Base-by-base conservation (phyloP, 2,797 vertebrate genomes). In the Mycteria americana region DNA sequence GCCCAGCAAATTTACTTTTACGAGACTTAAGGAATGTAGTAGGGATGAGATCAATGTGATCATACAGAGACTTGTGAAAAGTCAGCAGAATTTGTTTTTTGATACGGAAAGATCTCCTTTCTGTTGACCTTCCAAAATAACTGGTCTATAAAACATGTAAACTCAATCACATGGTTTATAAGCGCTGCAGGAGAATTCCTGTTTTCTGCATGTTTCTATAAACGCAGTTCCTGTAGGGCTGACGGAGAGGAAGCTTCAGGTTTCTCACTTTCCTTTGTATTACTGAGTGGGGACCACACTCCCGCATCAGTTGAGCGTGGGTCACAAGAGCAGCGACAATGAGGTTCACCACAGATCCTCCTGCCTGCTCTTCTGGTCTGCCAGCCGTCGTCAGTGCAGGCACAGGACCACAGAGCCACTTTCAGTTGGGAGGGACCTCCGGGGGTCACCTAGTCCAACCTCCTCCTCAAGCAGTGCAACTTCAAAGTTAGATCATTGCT, bases 231-330 rank as follows among this genome's bases (percentile, higher is more conserved):
- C 59, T 50, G 21, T 28, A 75, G 51, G 62, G 51, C 65, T 90
- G 76, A 68, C 0, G 0, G 62, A 81, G 85, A 93, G 89, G 92
- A 95, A 93, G 73, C 35, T 67, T 84, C 79, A 81, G 59, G 59
- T 96, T 93, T 96, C 74, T 86, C 89, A 85, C 79, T 97, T 97
- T 97, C 41, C 60, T 82, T 84, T 8, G 3, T 89, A 45, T 73
- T 56, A 57, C 33, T 31, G 30, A 30, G 18, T 27, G 28, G 18
- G 57, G 57, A 69, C 74, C 69, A 74, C 1, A 4, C 3, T 15
- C 72, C 1, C 0, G 1, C 51, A 74, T 92, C 93, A 96, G 87
- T 85, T 96, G 92, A 93, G 67, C 0, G 1, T 70, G 39, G 91
- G 78, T 94, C 93, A 96, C 82, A 91, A 59, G 69, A 75, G 56